A percentile compares a stretch with the other conserved stretches of the same genome.
phyloP scores from a whole-genome alignment of 2,113 vertebrate species.

The Trogon melanurus region DNA sequence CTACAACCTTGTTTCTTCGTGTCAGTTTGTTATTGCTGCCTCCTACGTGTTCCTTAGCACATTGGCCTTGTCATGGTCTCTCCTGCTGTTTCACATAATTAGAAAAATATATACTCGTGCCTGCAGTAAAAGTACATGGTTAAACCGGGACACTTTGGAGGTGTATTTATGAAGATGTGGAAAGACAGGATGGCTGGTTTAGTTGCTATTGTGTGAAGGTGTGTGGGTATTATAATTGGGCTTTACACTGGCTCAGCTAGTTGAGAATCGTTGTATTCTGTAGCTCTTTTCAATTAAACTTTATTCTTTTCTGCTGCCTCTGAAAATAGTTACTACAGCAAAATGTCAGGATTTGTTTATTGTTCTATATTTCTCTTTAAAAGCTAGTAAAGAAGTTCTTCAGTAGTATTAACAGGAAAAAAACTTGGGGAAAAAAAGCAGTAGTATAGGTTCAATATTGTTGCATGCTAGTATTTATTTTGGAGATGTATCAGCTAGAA shows the following conservation, averaged over 20 bases:
- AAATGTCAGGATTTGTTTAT: not conserved
- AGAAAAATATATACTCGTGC: not conserved
- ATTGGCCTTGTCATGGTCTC: not conserved
- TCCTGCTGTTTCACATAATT: constrained; percentile 1
- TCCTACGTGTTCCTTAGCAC: constrained; percentile 23
- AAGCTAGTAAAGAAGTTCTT: not conserved
- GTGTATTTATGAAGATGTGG: not conserved
- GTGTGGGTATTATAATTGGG: not conserved
- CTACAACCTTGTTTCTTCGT: not conserved
- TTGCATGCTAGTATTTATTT: not conserved
- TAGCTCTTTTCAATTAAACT: not conserved
- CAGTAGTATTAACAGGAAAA: not conserved
- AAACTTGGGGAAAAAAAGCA: not conserved
- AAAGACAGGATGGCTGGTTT: not conserved
- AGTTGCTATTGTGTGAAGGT: not conserved
- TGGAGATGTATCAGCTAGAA: not conserved
- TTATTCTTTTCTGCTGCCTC: not conserved
- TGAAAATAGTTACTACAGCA: not conserved
- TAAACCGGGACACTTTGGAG: not conserved
- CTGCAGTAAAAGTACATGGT: not conserved
- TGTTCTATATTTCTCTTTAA: not conserved
- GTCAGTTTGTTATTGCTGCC: constrained; percentile 42
- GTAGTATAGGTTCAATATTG: not conserved
- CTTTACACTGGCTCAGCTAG: not conserved
- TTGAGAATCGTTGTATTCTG: not conserved